Percentiles rank a stretch among this genome's conserved stretches.
These are phyloP conservation scores for Ophiodon elongatus DNA, from an alignment of 2,113 vertebrate genomes.

Conservation along the genomic window DNA sequence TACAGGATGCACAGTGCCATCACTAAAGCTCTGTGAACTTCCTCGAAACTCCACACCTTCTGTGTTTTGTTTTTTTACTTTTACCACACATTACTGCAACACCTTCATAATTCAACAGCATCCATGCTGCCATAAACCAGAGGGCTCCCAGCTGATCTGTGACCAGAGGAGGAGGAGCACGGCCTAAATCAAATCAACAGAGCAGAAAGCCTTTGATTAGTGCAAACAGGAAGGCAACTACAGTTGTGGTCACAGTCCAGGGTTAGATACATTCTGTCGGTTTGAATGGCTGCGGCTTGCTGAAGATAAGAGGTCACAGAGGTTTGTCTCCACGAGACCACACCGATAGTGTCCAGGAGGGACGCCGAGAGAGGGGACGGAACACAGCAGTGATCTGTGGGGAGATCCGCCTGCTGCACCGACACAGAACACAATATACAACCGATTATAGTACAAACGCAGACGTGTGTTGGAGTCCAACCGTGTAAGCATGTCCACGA, in stretches of 20 bases:
- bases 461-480: background rate
- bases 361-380: background rate
- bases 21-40: background rate
- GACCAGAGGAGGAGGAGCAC: slow-evolving; percentile 12
- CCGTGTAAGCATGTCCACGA: no score
- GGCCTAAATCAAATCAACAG: slow-evolving; percentile 27
- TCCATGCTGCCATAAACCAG: background rate
- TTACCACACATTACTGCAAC: slow-evolving; percentile 5
- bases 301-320: slow-evolving; percentile 29
- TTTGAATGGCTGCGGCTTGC: slow-evolving; percentile 9
- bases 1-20: background rate
- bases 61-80: background rate
- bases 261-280: slow-evolving; percentile 5
- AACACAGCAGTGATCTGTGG: background rate
- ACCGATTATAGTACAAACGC: background rate
- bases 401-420: background rate
- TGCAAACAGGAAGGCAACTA: slow-evolving; percentile 60
- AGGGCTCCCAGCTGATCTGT: background rate
- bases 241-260: slow-evolving; percentile 33
- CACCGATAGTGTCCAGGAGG: background rate
- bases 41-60: background rate
- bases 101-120: background rate
- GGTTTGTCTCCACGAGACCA: slow-evolving; percentile 13
- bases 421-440: background rate
- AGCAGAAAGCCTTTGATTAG: slow-evolving; percentile 61